These are phyloP conservation scores for Harpalus rubripes DNA, from an alignment of 2,888 invertebrate genomes.

Conservation along the genomic window DNA sequence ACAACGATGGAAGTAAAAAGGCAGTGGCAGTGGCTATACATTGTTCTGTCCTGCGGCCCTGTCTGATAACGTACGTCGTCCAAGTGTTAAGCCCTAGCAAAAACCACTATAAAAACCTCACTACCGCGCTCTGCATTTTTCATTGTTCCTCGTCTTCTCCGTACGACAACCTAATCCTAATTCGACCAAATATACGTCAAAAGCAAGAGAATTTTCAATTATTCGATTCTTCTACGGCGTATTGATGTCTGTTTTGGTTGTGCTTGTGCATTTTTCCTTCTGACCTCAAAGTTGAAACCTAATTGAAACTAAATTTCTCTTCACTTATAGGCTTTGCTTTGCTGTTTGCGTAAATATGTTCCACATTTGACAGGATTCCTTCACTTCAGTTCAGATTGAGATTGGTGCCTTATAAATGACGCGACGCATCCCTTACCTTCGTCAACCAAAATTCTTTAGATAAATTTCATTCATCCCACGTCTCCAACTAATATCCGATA, in stretches of 20 bases:
- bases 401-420: slow-evolving; percentile 24
- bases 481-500: slow-evolving; percentile 13
- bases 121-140: slow-evolving; percentile 53
- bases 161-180: slow-evolving; percentile 55
- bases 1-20: slow-evolving; percentile 40
- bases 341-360: slow-evolving; percentile 11
- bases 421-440: not conserved
- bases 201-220: slow-evolving; percentile 11
- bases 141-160: slow-evolving; percentile 49
- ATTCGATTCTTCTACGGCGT: not conserved
- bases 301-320: slow-evolving; percentile 34
- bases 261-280: slow-evolving; percentile 30
- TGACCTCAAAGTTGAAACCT: slow-evolving; percentile 47
- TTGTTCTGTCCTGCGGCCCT: slow-evolving; percentile 52
- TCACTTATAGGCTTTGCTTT: slow-evolving; percentile 48
- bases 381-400: not conserved
- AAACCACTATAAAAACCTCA: slow-evolving; percentile 56
- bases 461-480: slow-evolving; percentile 27
- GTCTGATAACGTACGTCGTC: slow-evolving; percentile 48
- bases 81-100: slow-evolving; percentile 62
- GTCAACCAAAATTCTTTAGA: slow-evolving; percentile 13
- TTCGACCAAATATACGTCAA: slow-evolving; percentile 56
- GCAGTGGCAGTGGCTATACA: slow-evolving; percentile 42
- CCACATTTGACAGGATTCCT: slow-evolving; percentile 44
- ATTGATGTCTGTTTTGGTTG: slow-evolving; percentile 7